phyloP scores from a whole-genome alignment of 1,140 invertebrate genomes.

The Mya arenaria region DNA sequence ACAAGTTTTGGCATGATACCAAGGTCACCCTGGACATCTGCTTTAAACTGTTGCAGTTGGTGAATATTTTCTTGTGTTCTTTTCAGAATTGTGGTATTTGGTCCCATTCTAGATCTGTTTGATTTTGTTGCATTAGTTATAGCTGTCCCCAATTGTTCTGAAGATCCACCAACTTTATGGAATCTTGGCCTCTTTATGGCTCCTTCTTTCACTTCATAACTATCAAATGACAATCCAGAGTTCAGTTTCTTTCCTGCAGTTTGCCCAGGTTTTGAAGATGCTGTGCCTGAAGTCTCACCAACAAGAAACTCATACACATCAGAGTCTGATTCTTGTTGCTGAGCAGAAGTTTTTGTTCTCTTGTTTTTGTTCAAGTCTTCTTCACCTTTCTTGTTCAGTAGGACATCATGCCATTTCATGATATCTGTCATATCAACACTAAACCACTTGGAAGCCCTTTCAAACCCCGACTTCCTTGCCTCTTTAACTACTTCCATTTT shows the following conservation, averaged over 20 bases:
- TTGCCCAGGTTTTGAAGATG: not conserved
- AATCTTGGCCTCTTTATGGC: constrained; percentile 27
- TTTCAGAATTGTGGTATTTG: constrained; percentile 21
- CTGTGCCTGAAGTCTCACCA: not conserved
- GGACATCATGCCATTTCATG: constrained; percentile 49
- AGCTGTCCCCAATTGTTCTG: not conserved
- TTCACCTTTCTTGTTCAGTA: constrained; percentile 7
- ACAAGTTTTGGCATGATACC: constrained; percentile 50
- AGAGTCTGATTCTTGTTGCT: too few relatives aligned
- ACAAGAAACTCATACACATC: too few relatives aligned
- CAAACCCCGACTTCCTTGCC: constrained; percentile 45
- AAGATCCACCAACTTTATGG: not conserved
- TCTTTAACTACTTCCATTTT: constrained; percentile 41
- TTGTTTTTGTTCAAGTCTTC: not conserved
- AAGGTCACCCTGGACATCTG: constrained; percentile 38
- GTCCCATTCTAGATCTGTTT: constrained; percentile 44
- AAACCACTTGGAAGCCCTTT: constrained; percentile 41
- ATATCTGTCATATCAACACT: constrained; percentile 38
- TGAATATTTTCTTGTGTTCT: not conserved
- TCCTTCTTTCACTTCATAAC: constrained; percentile 12
- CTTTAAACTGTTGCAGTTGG: constrained; percentile 16
- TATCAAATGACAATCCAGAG: constrained; percentile 29
- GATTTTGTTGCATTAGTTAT: not conserved
- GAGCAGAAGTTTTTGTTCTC: not conserved
- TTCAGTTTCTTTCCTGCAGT: not conserved